Percentiles rank a stretch among this genome's conserved stretches.
These are phyloP conservation scores for Prinia subflava DNA, from an alignment of 2,113 vertebrate genomes.

Conservation along the genomic window DNA sequence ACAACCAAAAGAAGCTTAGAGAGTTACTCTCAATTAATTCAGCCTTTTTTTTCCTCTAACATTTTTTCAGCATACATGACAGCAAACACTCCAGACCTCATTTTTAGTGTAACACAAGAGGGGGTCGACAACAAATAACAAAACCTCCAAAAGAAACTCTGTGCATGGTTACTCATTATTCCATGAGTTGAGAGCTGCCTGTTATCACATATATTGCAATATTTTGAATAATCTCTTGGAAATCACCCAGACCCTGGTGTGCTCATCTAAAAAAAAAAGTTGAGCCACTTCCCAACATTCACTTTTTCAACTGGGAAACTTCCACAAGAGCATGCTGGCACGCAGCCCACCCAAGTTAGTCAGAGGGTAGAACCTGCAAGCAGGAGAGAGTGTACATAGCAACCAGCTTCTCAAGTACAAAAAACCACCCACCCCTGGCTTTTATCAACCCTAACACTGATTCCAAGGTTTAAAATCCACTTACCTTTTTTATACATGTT, in stretches of 20 bases:
- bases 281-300: background rate
- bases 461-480: background rate
- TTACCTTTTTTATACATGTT: background rate
- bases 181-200: fast-evolving
- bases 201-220: fast-evolving
- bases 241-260: background rate
- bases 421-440: background rate
- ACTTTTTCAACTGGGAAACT: background rate
- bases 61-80: background rate
- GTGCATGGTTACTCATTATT: fast-evolving
- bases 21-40: background rate
- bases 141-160: background rate
- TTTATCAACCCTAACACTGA: background rate
- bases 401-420: background rate
- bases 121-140: background rate
- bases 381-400: background rate
- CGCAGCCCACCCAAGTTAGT: background rate
- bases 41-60: background rate
- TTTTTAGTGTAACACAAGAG: background rate
- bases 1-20: background rate
- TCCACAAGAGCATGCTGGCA: background rate
- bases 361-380: background rate
- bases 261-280: fast-evolving
- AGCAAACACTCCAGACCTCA: background rate
- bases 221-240: background rate